Percentiles rank a stretch among this genome's conserved stretches.
Conservation (phyloP, 2,888 invertebrate species). For the Adela reaumurella region DNA sequence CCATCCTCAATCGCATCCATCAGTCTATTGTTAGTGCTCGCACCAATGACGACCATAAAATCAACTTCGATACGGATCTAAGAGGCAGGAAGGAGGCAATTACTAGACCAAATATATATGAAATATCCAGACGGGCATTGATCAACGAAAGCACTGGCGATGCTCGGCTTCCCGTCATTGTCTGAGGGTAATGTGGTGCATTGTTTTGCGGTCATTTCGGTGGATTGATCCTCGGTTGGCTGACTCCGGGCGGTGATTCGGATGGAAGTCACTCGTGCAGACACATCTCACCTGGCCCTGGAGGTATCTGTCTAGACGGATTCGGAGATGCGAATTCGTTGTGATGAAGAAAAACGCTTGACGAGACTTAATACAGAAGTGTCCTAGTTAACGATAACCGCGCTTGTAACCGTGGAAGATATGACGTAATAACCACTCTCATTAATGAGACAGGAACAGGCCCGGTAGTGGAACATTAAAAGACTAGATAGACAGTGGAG, state of each 20-base stretch:
- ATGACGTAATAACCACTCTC: too few relatives aligned
- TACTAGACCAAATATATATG: conserved; percentile 18
- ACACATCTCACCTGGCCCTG: background rate
- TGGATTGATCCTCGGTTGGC: background rate
- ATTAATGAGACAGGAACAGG: too few relatives aligned
- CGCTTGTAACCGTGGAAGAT: too few relatives aligned
- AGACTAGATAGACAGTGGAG: too few relatives aligned
- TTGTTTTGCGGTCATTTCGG: conserved; percentile 19
- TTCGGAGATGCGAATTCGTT: too few relatives aligned
- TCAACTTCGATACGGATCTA: conserved; percentile 19
- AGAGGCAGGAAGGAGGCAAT: conserved; percentile 27
- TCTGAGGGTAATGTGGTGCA: conserved; percentile 20
- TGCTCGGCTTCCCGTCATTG: conserved; percentile 33
- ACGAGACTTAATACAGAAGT: too few relatives aligned
- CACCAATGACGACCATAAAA: conserved; percentile 5
- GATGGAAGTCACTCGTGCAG: background rate
- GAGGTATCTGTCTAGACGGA: too few relatives aligned
- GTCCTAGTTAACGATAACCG: too few relatives aligned
- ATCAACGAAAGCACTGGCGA: conserved; percentile 28
- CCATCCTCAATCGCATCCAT: conserved; percentile 21
- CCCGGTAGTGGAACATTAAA: too few relatives aligned
- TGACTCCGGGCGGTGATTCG: background rate
- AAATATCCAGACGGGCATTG: conserved; percentile 29
- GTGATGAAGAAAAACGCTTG: too few relatives aligned
- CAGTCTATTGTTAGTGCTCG: conserved; percentile 17